Percentiles rank a stretch among this genome's conserved stretches.
These are phyloP conservation scores for Drosophila leonis DNA, from an alignment of 2,888 invertebrate species.

Conservation along the genomic window DNA sequence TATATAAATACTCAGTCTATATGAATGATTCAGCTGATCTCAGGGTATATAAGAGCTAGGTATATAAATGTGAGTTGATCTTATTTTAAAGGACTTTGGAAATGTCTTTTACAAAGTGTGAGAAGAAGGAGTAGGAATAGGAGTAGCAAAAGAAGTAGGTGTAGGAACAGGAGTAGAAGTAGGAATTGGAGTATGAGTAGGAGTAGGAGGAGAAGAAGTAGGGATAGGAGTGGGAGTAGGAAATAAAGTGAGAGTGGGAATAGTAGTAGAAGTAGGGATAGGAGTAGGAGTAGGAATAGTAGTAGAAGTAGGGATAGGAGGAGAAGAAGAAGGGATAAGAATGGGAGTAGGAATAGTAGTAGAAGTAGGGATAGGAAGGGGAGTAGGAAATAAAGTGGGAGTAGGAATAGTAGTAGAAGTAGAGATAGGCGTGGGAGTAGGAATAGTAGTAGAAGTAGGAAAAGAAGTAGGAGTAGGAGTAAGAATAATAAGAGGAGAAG, in stretches of 20 bases:
- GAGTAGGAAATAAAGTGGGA: no score
- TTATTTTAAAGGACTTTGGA: no score
- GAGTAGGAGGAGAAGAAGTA: background rate
- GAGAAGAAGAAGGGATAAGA: background rate
- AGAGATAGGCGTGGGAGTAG: background rate
- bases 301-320: background rate
- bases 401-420: background rate
- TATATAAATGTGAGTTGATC: no score
- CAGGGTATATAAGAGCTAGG: no score
- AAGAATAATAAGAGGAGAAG: background rate
- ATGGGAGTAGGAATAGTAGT: background rate
- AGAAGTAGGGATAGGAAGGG: background rate
- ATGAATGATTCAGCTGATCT: no score
- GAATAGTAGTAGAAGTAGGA: background rate
- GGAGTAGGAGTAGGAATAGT: background rate
- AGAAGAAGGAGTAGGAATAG: background rate
- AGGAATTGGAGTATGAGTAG: background rate
- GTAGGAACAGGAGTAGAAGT: background rate
- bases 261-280: background rate
- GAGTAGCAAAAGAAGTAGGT: background rate
- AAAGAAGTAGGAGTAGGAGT: background rate
- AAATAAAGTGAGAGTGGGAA: background rate
- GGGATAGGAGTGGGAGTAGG: background rate
- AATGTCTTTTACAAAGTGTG: background rate
- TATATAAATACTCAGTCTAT: no score